Conservation (phyloP, 2,797 vertebrate species). For the Cephalopachus bancanus region DNA sequence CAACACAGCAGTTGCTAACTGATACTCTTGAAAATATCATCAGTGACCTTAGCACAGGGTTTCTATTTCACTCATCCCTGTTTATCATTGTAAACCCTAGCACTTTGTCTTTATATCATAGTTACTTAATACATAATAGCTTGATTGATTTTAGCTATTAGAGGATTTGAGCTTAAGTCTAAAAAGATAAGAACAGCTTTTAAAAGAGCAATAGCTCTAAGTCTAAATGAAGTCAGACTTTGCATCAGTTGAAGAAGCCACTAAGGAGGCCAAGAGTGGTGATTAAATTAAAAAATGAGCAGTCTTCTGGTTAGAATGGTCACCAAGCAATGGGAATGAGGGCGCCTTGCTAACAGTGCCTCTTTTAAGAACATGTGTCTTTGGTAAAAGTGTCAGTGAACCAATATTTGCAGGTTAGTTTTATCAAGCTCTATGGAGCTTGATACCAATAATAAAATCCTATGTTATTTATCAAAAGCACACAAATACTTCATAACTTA, state of each 20-base stretch:
- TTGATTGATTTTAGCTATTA: not conserved
- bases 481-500: not conserved
- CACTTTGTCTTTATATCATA: not conserved
- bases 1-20: not conserved
- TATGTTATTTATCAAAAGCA: not conserved
- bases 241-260: not conserved
- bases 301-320: not conserved
- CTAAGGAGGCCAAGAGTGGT: not conserved
- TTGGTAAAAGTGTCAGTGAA: not conserved
- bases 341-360: not conserved
- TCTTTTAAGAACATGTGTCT: not conserved
- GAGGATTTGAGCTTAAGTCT: not conserved
- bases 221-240: constrained; percentile 2
- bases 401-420: not conserved
- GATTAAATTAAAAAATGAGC: not conserved
- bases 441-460: not conserved
- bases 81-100: not conserved
- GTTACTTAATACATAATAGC: constrained; percentile 43
- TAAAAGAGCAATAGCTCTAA: not conserved
- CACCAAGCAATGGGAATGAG: not conserved
- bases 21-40: not conserved
- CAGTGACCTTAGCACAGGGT: not conserved
- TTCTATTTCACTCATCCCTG: not conserved
- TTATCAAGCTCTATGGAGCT: not conserved
- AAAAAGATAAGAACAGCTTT: constrained; percentile 51